Base-by-base conservation (phyloP, 2,797 vertebrate genomes). In the Sebastes miniatus region DNA sequence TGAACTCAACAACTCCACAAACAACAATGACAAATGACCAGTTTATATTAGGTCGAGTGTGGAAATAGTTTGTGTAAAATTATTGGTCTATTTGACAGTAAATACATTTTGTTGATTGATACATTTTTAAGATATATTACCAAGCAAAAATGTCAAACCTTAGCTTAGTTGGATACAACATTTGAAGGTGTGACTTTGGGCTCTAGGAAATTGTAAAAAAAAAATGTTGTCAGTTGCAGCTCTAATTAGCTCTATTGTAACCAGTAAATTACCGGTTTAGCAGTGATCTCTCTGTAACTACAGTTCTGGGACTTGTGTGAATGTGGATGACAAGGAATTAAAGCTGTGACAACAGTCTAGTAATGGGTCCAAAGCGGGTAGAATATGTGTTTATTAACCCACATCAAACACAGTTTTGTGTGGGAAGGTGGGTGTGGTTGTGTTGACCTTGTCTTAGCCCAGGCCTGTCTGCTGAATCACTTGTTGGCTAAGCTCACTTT, bases 341-440 rank as follows among this genome's bases (percentile, higher is more conserved):
- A 62, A 70, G 69, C 43, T 43, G 57, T 29, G 43, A 66, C 31
- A 70, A 13, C 61, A 69, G 54, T 13, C 69, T 68, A 29, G 32
- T 63, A 83, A 67, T 65, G 25, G 27, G 39, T 56, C 56, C 32
- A 66, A 8, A 54, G 72, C 5, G 4, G 71, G 9, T 24, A 16
- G 13, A 43, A 5, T 8, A n/a, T 34, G 20, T 83, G 73, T 74
- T 70, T 59, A 71, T 77, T 68, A 62, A 80, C 32, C 61, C 66
- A 22, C 61, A 68, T 71, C 57, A 75, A 58, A 67, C 34, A 58
- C 3, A 6, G 57, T 27, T 18, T 27, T 63, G 50, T 57, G 72
- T 82, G 52, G 36, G 64, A 70, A 70, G 59, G 64, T 24, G 66
- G 39, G 57, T 31, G 71, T 36, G 56, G 66, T 54, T 66, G 22